Conservation (phyloP, 2,113 vertebrate species). For the Toxotes chatareus region DNA sequence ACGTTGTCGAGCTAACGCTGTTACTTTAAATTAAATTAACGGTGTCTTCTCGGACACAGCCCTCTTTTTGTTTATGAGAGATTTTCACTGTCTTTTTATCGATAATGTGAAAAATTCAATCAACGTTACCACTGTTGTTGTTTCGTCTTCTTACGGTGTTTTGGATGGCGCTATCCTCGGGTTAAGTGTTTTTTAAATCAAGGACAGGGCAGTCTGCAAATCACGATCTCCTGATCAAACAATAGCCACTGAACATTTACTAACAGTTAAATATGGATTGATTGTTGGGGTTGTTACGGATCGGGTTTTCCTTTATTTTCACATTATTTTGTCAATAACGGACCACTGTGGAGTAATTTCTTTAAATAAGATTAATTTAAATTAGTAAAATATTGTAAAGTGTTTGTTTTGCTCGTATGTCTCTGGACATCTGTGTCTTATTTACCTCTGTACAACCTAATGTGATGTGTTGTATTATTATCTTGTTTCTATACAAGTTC, state of each 20-base stretch:
- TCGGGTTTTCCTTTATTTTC: not conserved
- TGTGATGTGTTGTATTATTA: not conserved
- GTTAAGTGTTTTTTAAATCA: not conserved
- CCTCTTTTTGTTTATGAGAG: not conserved
- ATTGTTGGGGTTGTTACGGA: not conserved
- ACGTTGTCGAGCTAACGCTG: not conserved
- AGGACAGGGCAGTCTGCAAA: not conserved
- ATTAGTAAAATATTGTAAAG: not conserved
- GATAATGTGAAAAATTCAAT: not conserved
- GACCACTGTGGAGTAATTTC: not conserved
- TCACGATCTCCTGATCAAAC: conserved; percentile 1
- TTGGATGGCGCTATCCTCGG: not conserved
- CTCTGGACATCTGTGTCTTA: not conserved
- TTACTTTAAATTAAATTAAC: not conserved
- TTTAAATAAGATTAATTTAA: not conserved
- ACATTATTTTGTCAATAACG: not conserved
- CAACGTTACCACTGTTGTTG: not conserved
- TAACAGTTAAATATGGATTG: conserved; percentile 11
- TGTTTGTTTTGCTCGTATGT: not conserved
- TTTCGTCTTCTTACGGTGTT: not conserved
- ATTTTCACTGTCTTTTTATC: not conserved
- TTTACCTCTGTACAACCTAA: not conserved
- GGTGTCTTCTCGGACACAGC: not conserved
- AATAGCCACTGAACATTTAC: conserved; percentile 19
- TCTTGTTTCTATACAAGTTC: too few species aligned